Evolutionary conservation across 2,888 invertebrate species (phyloP), one percentile per base, ranked within the genome.

Genomic region (Dysmachus trigonus): DNA sequence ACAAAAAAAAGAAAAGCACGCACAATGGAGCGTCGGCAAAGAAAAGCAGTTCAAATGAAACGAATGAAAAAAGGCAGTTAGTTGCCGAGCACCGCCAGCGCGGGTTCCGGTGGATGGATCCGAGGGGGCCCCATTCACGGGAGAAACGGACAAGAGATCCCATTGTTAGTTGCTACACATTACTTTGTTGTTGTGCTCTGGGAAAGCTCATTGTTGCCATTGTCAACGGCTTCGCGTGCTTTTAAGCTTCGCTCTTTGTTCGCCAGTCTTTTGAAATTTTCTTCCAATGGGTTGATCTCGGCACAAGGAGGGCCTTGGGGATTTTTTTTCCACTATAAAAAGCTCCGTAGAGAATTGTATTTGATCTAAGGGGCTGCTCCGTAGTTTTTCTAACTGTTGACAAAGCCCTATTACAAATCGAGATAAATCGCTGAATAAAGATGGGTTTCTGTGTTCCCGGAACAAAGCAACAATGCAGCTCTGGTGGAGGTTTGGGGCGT

Each of bases 31-130:
- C 82, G 82, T 62, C 62, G 33, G 62, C 82, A 82, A 82, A 82
- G 82, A 82, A 82, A 82, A 82, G 82, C 35, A 82, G 82, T 82
- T 82, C 82, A 82, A 82, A 82, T 82, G 82, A 82, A 82, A 82
- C 82, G 82, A 82, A 71, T 33, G 81, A 82, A 82, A 82, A 82
- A 82, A 82, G 82, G 82, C 82, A 71, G 71, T 62, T 82, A 82
- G 82, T 82, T 82, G 62, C 62, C 33, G 82, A 62, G 82, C 71
- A 82, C 62, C 82, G 82, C 71, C 62, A 82, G 82, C 30, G 77
- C 77, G 53, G 18, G 82, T 82, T 82, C 82, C 82, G 82, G 82
- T 53, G 62, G 53, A 38, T 62, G 82, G 38, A 53, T 22, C 22
- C 77, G 41, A 30, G 79, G 82, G 47, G 62, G 27, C 41, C 62